Percentiles rank a stretch among this genome's conserved stretches.
phyloP scores from a whole-genome alignment of 2,797 vertebrate species.

The Geotrypetes seraphini region DNA sequence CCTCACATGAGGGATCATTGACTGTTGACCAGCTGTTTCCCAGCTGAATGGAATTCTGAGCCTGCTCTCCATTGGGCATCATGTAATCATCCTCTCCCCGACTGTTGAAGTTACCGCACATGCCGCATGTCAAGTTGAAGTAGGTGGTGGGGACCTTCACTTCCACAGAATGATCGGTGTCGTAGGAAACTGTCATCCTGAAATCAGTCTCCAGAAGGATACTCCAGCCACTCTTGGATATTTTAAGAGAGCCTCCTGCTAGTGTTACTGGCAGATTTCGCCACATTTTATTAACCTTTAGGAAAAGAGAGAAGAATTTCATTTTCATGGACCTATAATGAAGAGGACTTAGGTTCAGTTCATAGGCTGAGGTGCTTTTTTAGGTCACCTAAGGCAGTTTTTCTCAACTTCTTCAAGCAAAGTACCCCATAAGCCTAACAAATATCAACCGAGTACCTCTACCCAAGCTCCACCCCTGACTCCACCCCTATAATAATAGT shows the following conservation, averaged over 20 bases:
- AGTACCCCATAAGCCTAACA: too few species aligned
- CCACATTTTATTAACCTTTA: slow-evolving; percentile 64
- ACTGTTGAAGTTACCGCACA: slow-evolving; percentile 65
- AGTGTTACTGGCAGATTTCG: slow-evolving; percentile 51
- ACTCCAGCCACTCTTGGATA: slow-evolving; percentile 32
- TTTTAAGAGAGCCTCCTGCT: slow-evolving; percentile 13
- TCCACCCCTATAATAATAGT: too few species aligned
- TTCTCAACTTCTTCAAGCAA: too few species aligned
- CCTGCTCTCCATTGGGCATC: slow-evolving; percentile 23
- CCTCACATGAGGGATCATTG: slow-evolving; percentile 32
- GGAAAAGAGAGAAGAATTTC: not conserved
- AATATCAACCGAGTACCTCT: too few species aligned
- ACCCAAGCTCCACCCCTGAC: too few species aligned
- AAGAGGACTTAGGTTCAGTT: too few species aligned
- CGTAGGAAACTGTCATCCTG: slow-evolving; percentile 45
- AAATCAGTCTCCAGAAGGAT: slow-evolving; percentile 44
- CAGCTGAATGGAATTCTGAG: slow-evolving; percentile 15
- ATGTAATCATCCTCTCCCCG: slow-evolving; percentile 40
- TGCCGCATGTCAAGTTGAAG: slow-evolving; percentile 51
- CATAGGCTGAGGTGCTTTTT: too few species aligned
- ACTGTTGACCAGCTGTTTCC: slow-evolving; percentile 43
- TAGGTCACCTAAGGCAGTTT: too few species aligned
- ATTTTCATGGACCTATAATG: too few species aligned
- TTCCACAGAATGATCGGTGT: slow-evolving; percentile 40
- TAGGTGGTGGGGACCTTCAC: slow-evolving; percentile 41